Conservation (phyloP, 2,888 invertebrate genomes). For the Drosophila buzzatii region DNA sequence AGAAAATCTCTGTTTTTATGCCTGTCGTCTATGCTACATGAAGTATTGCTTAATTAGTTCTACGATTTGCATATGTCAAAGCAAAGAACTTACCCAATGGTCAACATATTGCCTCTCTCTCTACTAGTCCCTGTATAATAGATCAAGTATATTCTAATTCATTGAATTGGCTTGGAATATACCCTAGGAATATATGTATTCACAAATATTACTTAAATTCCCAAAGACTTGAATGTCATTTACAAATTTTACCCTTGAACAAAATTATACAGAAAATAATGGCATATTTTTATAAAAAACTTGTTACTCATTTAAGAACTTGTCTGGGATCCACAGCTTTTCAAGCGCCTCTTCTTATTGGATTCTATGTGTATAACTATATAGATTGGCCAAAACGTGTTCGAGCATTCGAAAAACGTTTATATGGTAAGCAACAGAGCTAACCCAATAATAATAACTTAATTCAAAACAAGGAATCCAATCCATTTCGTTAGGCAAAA, state of each 20-base stretch:
- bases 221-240: neutral
- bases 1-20: constrained; percentile 52
- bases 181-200: constrained; percentile 15
- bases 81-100: constrained; percentile 44
- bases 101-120: constrained; percentile 1
- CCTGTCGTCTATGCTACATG: constrained; percentile 36
- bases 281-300: constrained; percentile 10
- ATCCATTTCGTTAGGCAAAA: neutral
- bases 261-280: constrained; percentile 11
- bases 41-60: constrained; percentile 67
- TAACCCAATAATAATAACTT: accelerated
- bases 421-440: neutral
- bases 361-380: constrained; percentile 20
- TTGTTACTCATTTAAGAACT: constrained; percentile 15
- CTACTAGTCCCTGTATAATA: constrained; percentile 14
- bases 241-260: neutral
- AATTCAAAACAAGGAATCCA: neutral
- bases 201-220: neutral
- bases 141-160: constrained; percentile 46
- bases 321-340: constrained; percentile 19
- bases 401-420: constrained; percentile 5
- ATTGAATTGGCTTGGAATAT: neutral
- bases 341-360: constrained; percentile 22
- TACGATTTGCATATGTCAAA: constrained; percentile 71
- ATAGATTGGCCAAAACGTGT: constrained; percentile 13